phyloP scores from a whole-genome alignment of 2,888 invertebrate genomes.

The Watsonalla cultraria region DNA sequence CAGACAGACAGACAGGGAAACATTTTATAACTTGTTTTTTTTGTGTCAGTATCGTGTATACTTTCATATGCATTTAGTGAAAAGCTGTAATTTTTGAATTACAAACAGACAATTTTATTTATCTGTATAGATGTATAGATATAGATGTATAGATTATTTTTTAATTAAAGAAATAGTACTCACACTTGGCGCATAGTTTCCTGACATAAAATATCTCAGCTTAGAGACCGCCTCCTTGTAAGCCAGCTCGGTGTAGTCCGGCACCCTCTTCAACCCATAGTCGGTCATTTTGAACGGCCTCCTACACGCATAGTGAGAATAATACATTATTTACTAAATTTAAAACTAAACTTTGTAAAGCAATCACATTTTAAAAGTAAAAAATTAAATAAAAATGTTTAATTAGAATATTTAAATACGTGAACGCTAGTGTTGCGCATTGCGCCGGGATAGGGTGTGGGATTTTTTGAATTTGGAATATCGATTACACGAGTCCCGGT shows the following conservation, averaged over 20 bases:
- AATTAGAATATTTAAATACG: conserved; percentile 32
- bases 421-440: conserved; percentile 55
- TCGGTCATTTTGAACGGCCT: conserved; percentile 68
- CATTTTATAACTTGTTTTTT: too few species aligned
- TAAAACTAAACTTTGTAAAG: conserved; percentile 13
- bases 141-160: too few species aligned
- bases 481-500: conserved; percentile 54
- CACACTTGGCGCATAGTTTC: conserved; percentile 83
- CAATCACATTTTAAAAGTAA: conserved; percentile 35
- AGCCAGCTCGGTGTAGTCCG: conserved; percentile 90
- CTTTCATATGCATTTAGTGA: too few species aligned
- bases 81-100: too few species aligned
- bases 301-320: conserved; percentile 57
- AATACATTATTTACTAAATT: conserved; percentile 22
- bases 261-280: conserved; percentile 78
- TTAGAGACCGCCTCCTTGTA: conserved; percentile 91
- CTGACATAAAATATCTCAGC: conserved; percentile 86
- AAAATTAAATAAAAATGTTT: conserved; percentile 27
- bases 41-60: too few species aligned
- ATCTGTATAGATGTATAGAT: too few species aligned
- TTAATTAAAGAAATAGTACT: conserved; percentile 40
- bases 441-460: conserved; percentile 44
- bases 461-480: conserved; percentile 35
- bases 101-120: too few species aligned
- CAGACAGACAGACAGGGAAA: too few species aligned